A percentile compares a stretch with the other conserved stretches of the same genome.
phyloP scores from a whole-genome alignment of 1,140 invertebrate species.

The Diprion similis region DNA sequence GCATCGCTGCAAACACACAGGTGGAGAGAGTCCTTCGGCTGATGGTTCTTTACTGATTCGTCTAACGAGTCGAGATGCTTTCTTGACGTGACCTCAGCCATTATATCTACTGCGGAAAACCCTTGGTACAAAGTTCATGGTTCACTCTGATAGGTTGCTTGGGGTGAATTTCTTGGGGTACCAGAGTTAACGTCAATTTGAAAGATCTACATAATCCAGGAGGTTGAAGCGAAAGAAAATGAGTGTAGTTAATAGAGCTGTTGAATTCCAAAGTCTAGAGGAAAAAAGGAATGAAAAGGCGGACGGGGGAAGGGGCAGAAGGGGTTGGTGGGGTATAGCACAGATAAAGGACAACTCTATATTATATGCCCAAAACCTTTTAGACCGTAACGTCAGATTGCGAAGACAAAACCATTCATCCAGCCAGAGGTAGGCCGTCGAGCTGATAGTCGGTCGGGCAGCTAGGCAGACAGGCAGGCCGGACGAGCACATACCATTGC shows the following conservation, averaged over 20 bases:
- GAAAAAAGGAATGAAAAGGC: not conserved
- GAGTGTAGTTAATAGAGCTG: not conserved
- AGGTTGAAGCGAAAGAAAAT: too few species aligned
- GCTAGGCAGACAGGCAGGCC: conserved; percentile 18
- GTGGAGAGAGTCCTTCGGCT: too few species aligned
- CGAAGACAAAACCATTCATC: conserved; percentile 54
- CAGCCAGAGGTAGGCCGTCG: conserved; percentile 18
- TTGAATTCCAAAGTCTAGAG: not conserved
- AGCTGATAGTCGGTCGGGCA: not conserved
- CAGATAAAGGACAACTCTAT: not conserved
- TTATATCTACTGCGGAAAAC: too few species aligned
- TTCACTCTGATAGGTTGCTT: too few species aligned
- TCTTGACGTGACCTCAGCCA: too few species aligned
- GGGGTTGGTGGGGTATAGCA: too few species aligned
- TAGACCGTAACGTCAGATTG: conserved; percentile 48
- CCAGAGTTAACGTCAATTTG: not conserved
- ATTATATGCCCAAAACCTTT: conserved; percentile 21
- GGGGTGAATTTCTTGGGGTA: too few species aligned
- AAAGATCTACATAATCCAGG: not conserved
- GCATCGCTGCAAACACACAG: too few species aligned
- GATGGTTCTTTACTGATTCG: too few species aligned
- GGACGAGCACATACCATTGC: conserved; percentile 52
- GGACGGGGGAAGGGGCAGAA: too few species aligned
- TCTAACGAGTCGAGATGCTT: too few species aligned
- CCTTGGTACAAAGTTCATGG: too few species aligned